Percentiles rank a stretch among this genome's conserved stretches.
Evolutionary conservation across 2,888 invertebrate genomes (phyloP).

Genomic region (Sminthurinus aureus): DNA sequence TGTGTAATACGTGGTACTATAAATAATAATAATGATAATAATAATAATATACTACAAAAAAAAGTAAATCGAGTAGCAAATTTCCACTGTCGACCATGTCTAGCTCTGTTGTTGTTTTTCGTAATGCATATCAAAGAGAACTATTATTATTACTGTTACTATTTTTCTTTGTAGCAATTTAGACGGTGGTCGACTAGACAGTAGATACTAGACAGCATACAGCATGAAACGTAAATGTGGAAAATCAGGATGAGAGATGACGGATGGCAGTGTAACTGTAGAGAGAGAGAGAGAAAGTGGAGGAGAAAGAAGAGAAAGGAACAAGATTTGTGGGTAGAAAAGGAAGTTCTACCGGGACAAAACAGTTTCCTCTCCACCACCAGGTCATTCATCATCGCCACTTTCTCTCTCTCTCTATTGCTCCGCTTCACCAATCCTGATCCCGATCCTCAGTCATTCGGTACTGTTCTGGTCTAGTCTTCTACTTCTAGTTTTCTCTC

Average conservation of each 20-base stretch:
- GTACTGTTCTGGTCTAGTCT: not conserved
- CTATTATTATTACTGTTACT: no score
- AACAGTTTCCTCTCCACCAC: slow-evolving; percentile 37
- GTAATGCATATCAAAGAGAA: no score
- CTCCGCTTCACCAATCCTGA: slow-evolving; percentile 11
- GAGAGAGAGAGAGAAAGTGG: slow-evolving; percentile 11
- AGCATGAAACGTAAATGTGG: no score
- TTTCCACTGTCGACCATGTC: no score
- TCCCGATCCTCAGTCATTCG: not conserved
- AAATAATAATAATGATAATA: no score
- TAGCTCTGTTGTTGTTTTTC: no score
- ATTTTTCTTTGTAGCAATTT: no score
- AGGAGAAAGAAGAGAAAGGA: slow-evolving; percentile 15
- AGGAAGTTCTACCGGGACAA: slow-evolving; percentile 32
- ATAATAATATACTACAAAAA: no score
- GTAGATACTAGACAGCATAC: no score
- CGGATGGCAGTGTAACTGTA: not conserved
- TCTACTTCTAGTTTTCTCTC: not conserved
- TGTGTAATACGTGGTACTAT: no score
- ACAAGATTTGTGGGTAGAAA: not conserved
- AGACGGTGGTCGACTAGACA: no score
- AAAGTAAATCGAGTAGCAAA: no score
- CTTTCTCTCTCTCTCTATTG: slow-evolving; percentile 16
- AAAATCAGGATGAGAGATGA: not conserved
- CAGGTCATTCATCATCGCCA: slow-evolving; percentile 36